phyloP scores from a whole-genome alignment of 1,140 invertebrate species.

The Diprion similis region DNA sequence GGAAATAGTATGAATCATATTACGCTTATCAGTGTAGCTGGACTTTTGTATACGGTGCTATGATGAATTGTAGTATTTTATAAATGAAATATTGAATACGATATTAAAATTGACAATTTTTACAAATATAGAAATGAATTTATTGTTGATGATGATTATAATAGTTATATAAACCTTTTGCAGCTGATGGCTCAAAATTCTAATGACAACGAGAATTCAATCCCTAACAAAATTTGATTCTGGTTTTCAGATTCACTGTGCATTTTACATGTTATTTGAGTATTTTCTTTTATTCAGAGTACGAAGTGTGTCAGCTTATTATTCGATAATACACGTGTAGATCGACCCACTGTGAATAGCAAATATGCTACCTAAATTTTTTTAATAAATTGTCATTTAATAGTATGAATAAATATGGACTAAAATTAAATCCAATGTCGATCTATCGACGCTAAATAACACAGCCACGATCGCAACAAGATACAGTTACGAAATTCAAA shows the following conservation, averaged over 20 bases:
- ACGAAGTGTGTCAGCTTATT: background rate
- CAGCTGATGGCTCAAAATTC: background rate
- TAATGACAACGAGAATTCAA: background rate
- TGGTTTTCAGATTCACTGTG: background rate
- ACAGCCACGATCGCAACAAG: slow-evolving; percentile 2
- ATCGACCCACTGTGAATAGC: background rate
- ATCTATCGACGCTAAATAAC: background rate
- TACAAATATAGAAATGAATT: too few relatives aligned
- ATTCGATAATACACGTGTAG: background rate
- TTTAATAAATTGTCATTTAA: background rate
- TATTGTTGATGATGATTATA: too few relatives aligned
- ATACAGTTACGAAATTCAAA: background rate
- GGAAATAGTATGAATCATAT: too few relatives aligned
- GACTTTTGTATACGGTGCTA: too few relatives aligned
- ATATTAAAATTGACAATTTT: too few relatives aligned
- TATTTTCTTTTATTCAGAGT: background rate
- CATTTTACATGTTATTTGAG: background rate
- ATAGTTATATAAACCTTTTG: background rate
- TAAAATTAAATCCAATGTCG: background rate
- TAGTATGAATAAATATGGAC: background rate
- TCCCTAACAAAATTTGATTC: too few relatives aligned
- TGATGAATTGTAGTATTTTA: too few relatives aligned
- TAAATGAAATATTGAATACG: too few relatives aligned
- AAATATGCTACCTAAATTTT: background rate
- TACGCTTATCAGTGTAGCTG: too few relatives aligned